A percentile compares a stretch with the other conserved stretches of the same genome.
These are phyloP conservation scores for Sinocyclocheilus rhinocerous DNA, from an alignment of 2,113 vertebrate genomes.

Conservation along the genomic window DNA sequence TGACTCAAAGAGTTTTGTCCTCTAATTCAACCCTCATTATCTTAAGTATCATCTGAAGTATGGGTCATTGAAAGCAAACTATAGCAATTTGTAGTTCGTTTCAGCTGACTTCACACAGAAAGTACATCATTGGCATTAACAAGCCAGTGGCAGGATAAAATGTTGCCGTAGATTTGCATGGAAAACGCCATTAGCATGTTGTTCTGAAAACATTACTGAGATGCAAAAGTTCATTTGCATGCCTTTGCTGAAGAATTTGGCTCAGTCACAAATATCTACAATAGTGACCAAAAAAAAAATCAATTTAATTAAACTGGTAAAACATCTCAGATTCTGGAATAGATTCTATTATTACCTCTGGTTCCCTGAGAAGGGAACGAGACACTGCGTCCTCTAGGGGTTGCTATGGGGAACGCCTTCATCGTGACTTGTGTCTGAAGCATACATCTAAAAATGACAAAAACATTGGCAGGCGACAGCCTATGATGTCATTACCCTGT, in stretches of 20 bases:
- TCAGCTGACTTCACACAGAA: slow-evolving; percentile 12
- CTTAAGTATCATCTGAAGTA: slow-evolving; percentile 11
- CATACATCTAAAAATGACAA: no score
- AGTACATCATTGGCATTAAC: not conserved
- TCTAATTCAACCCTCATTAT: slow-evolving; percentile 7
- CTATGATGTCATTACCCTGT: no score
- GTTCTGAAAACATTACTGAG: not conserved
- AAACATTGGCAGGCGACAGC: no score
- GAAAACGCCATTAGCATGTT: not conserved
- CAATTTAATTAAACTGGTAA: not conserved
- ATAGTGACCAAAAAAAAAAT: not conserved
- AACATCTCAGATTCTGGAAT: not conserved
- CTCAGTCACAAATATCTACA: not conserved
- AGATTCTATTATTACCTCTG: not conserved
- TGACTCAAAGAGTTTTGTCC: not conserved
- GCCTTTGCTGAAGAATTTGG: not conserved
- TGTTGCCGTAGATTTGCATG: not conserved
- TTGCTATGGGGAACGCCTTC: no score
- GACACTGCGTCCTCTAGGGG: no score
- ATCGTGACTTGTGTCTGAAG: no score
- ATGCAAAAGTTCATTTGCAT: slow-evolving; percentile 13
- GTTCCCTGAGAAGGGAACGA: no score
- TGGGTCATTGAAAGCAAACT: slow-evolving; percentile 9
- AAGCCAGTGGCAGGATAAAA: not conserved
- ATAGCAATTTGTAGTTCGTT: not conserved